Evolutionary conservation across 2,888 invertebrate species (phyloP).

Genomic region (Creontiades dilutus): DNA sequence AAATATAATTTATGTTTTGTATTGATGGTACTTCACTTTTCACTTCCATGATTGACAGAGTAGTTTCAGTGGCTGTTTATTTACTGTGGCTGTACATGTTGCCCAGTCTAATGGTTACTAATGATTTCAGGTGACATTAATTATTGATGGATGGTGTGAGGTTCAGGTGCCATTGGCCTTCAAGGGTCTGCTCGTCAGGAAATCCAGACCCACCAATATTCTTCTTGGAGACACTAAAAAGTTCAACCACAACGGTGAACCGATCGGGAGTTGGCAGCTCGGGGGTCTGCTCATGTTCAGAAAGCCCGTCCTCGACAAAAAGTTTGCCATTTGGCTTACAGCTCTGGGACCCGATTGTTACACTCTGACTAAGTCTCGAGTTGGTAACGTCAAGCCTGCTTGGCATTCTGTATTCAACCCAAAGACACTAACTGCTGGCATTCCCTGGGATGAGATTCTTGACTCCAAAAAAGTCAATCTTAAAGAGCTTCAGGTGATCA

Average conservation of each 20-base stretch:
- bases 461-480: slow-evolving; percentile 77
- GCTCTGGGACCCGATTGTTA: slow-evolving; percentile 81
- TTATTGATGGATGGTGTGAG: slow-evolving; percentile 82
- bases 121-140: slow-evolving; percentile 79
- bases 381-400: slow-evolving; percentile 80
- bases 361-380: slow-evolving; percentile 79
- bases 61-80: no score
- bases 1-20: no score
- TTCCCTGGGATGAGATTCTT: slow-evolving; percentile 83
- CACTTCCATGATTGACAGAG: no score
- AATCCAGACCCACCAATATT: slow-evolving; percentile 81
- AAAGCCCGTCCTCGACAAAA: slow-evolving; percentile 80
- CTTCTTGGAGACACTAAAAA: slow-evolving; percentile 80
- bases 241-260: slow-evolving; percentile 52
- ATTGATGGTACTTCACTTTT: no score
- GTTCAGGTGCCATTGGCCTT: slow-evolving; percentile 82
- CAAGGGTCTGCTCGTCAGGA: slow-evolving; percentile 82
- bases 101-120: no score
- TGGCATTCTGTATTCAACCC: slow-evolving; percentile 80
- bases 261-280: slow-evolving; percentile 80
- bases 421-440: slow-evolving; percentile 80
- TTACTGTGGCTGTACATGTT: no score
- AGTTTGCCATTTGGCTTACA: slow-evolving; percentile 81
- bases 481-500: slow-evolving; percentile 76
- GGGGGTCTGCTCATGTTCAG: slow-evolving; percentile 82